phyloP scores from a whole-genome alignment of 2,113 vertebrate genomes.

The Brevimyrus niger region DNA sequence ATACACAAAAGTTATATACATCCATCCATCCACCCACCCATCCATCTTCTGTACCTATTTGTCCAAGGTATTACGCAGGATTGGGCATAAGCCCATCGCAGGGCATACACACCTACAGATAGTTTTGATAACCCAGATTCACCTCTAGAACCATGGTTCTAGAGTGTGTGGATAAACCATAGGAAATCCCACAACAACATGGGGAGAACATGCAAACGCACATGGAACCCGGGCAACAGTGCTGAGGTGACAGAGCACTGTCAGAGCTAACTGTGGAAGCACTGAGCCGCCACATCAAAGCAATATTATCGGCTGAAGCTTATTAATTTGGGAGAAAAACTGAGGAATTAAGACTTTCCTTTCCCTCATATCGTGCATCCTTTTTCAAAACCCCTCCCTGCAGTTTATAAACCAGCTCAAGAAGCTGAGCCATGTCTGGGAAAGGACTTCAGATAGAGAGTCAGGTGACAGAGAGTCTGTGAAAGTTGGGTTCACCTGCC shows the following conservation, averaged over 20 bases:
- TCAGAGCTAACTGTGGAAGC: not conserved
- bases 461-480: not conserved
- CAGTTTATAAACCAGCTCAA: not conserved
- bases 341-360: not conserved
- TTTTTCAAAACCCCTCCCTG: not conserved
- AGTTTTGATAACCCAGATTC: not conserved
- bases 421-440: not conserved
- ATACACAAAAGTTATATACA: not conserved
- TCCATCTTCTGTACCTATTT: not conserved
- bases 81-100: not conserved
- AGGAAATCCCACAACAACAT: not conserved
- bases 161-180: not conserved
- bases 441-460: not conserved
- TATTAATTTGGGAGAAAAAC: not conserved
- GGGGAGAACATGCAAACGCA: not conserved
- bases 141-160: not conserved
- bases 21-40: not conserved
- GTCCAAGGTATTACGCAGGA: not conserved
- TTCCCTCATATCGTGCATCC: not conserved
- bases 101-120: not conserved
- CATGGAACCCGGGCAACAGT: not conserved
- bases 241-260: not conserved
- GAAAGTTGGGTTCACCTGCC: not conserved
- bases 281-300: not conserved
- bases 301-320: not conserved